These are phyloP conservation scores for Nestor notabilis DNA, from an alignment of 2,113 vertebrate genomes.

Conservation along the genomic window DNA sequence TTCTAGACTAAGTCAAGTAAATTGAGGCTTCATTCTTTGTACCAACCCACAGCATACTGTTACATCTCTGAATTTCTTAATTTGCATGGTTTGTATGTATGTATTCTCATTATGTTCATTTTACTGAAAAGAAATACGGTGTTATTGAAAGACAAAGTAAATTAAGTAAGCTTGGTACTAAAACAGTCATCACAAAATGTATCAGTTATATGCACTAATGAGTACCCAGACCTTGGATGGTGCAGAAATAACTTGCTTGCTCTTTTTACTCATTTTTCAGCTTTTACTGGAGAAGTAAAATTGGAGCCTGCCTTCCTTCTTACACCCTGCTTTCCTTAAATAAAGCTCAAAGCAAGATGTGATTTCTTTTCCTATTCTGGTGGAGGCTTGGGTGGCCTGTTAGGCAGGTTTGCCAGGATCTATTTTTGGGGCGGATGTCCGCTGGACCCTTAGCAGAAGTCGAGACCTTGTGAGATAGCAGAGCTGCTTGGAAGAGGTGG, in stretches of 20 bases:
- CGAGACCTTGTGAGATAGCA: not conserved
- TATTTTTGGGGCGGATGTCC: not conserved
- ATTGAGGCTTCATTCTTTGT: slow-evolving; percentile 4
- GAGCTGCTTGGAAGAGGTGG: not conserved
- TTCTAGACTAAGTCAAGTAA: slow-evolving; percentile 11
- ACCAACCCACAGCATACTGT: not conserved
- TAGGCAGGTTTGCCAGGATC: not conserved
- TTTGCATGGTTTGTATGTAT: not conserved
- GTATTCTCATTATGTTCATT: not conserved
- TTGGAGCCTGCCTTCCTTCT: not conserved
- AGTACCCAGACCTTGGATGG: not conserved
- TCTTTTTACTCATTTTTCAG: not conserved
- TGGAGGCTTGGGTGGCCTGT: not conserved
- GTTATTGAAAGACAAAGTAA: slow-evolving; percentile 30
- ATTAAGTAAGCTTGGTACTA: not conserved
- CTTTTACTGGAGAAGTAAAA: not conserved
- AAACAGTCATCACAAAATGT: not conserved
- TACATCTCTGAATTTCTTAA: not conserved
- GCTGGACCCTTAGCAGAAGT: not conserved
- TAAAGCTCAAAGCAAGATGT: not conserved
- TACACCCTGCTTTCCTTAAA: not conserved
- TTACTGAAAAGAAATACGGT: not conserved
- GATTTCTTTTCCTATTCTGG: not conserved
- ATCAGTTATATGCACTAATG: not conserved
- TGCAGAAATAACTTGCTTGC: not conserved